Evolutionary conservation across 2,888 invertebrate genomes (phyloP).

Genomic region (Melanargia galathea): DNA sequence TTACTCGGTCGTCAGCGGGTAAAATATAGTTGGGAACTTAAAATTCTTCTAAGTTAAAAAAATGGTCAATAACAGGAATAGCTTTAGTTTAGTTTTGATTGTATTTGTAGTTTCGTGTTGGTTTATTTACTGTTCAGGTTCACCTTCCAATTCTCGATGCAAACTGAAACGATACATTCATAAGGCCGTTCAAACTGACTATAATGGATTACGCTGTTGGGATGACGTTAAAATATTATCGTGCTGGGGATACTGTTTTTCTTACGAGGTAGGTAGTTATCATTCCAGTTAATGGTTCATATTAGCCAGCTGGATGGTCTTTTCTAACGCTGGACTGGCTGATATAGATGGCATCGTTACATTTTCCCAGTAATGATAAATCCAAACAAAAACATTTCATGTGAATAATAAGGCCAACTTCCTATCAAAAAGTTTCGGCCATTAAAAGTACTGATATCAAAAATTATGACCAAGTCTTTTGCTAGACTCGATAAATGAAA

Average conservation of each 20-base stretch:
- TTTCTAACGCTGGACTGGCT: neutral
- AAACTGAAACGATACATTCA: constrained; percentile 63
- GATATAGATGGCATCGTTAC: neutral
- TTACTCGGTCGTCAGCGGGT: constrained; percentile 46
- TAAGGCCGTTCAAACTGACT: constrained; percentile 73
- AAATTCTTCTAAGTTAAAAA: constrained; percentile 16
- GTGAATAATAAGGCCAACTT: no score
- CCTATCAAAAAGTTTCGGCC: no score
- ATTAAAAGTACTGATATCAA: no score
- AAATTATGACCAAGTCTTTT: no score
- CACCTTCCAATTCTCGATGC: constrained; percentile 56
- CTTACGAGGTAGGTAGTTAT: constrained; percentile 85
- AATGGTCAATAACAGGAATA: constrained; percentile 42
- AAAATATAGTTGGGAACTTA: neutral
- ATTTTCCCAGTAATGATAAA: neutral
- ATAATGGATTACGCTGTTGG: constrained; percentile 88
- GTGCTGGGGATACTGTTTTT: constrained; percentile 93
- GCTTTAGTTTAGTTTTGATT: constrained; percentile 43
- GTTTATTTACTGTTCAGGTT: constrained; percentile 48
- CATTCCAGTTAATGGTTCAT: neutral
- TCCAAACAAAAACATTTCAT: no score
- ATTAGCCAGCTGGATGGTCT: neutral
- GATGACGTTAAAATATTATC: constrained; percentile 89
- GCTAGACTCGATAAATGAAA: no score
- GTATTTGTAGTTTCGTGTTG: constrained; percentile 53